phyloP scores from a whole-genome alignment of 2,888 invertebrate species.

The Anaspis maculata region DNA sequence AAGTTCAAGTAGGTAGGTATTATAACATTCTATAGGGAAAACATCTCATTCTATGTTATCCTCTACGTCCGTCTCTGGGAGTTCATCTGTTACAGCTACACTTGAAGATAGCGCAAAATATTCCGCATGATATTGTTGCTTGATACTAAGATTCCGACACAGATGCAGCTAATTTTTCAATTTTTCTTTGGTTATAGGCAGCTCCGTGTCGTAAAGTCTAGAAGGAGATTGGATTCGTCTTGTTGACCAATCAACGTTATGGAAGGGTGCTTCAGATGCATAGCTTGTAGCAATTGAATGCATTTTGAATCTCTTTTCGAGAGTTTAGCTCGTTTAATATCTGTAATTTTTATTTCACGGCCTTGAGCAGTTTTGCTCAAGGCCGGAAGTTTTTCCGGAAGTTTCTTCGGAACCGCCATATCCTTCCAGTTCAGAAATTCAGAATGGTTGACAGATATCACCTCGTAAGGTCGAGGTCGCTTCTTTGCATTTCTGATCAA shows the following conservation, averaged over 20 bases:
- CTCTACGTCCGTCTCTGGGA: no score
- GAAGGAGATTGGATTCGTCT: no score
- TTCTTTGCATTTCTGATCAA: conserved; percentile 10
- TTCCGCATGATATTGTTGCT: no score
- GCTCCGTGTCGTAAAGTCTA: no score
- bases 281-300: background rate
- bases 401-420: conserved; percentile 1
- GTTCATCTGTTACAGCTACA: no score
- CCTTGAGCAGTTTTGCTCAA: background rate
- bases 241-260: background rate
- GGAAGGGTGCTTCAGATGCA: background rate
- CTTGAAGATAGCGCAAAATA: no score
- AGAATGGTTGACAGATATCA: background rate
- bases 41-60: no score
- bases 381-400: no score
- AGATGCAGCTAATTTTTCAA: no score
- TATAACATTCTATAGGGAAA: no score
- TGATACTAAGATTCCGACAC: no score
- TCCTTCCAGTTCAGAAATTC: background rate
- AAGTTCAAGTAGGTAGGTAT: background rate
- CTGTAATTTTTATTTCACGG: conserved; percentile 1
- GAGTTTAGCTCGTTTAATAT: background rate
- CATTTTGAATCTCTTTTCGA: background rate
- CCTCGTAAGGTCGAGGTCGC: conserved; percentile 14
- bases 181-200: background rate